These are phyloP conservation scores for Anaspis maculata DNA, from an alignment of 2,888 invertebrate species.

Conservation along the genomic window DNA sequence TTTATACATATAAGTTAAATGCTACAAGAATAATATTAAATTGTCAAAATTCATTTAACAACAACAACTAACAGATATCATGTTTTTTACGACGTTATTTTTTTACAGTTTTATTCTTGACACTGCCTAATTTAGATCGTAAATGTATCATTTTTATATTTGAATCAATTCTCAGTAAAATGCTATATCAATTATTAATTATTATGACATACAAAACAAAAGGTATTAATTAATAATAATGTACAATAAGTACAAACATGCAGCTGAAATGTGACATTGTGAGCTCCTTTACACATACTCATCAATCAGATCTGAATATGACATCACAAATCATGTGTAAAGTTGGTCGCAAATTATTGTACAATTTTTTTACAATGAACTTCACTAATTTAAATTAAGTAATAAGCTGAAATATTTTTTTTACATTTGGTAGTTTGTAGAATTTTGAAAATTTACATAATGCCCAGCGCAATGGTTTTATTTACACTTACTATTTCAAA, in stretches of 20 bases:
- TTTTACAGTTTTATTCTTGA: conserved; percentile 21
- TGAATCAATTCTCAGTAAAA: conserved; percentile 3
- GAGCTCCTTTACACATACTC: no score
- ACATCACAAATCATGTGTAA: no score
- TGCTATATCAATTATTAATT: neutral
- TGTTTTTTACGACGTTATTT: no score
- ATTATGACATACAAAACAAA: conserved; percentile 3
- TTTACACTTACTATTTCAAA: conserved; percentile 8
- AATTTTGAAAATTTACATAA: conserved; percentile 11
- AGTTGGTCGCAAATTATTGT: no score
- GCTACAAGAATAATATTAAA: neutral
- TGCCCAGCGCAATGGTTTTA: conserved; percentile 14
- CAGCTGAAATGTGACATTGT: neutral
- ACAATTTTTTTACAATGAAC: no score
- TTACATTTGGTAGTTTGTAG: conserved; percentile 16
- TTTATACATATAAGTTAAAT: no score
- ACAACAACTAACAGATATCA: no score
- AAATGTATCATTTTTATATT: conserved; percentile 5
- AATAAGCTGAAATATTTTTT: conserved; percentile 17
- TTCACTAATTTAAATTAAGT: conserved; percentile 12
- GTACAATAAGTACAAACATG: conserved; percentile 2
- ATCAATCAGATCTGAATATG: no score
- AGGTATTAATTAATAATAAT: no score
- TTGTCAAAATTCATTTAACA: conserved; percentile 6
- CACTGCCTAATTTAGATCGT: conserved; percentile 24